Conservation (phyloP, 1,140 invertebrate species). For the Phymorhynchus buccinoides region DNA sequence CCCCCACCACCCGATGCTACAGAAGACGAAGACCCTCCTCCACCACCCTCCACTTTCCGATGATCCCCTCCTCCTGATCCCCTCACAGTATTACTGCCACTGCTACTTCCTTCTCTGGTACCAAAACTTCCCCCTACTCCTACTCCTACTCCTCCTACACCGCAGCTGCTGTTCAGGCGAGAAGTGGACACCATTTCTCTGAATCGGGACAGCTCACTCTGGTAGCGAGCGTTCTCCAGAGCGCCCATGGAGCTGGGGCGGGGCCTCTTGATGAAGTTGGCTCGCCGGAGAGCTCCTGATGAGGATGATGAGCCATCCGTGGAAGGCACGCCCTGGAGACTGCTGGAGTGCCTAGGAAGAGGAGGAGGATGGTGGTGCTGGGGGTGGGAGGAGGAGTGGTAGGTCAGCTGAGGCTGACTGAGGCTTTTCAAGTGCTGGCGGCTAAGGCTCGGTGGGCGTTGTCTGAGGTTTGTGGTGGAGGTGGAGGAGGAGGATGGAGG, state of each 20-base stretch:
- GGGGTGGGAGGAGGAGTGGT: neutral
- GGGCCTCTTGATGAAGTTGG: conserved; percentile 37
- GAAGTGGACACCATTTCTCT: conserved; percentile 41
- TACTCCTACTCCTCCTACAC: neutral
- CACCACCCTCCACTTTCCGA: neutral
- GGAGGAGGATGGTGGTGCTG: conserved; percentile 26
- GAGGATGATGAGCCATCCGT: neutral
- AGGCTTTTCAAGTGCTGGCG: neutral
- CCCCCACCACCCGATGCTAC: neutral
- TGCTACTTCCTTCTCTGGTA: neutral
- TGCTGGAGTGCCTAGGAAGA: conserved; percentile 23
- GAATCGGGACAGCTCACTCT: conserved; percentile 52
- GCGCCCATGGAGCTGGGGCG: conserved; percentile 42
- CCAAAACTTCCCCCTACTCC: neutral
- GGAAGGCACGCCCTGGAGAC: neutral
- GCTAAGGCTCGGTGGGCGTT: neutral
- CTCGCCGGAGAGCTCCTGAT: neutral
- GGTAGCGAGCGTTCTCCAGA: conserved; percentile 43
- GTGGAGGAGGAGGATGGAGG: neutral
- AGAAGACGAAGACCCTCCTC: neutral
- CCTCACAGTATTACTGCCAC: neutral
- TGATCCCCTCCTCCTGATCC: neutral
- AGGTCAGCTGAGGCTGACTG: neutral
- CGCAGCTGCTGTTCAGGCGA: neutral
- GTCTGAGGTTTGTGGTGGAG: neutral